Base-by-base conservation (phyloP, 2,113 vertebrate species). In the Carassius gibelio region DNA sequence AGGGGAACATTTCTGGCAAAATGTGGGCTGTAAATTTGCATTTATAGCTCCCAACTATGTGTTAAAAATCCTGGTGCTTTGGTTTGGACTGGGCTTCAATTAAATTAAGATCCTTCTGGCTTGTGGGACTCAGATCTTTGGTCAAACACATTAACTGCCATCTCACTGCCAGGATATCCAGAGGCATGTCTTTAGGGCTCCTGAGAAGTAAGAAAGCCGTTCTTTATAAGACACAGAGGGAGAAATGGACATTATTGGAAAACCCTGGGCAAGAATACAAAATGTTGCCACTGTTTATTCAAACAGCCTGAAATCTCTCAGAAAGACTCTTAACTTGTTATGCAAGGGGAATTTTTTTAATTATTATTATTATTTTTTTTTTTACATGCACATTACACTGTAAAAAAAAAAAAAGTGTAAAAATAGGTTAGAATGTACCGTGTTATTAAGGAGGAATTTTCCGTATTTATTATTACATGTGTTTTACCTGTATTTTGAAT, bases 31-130 rank as follows among this genome's bases (percentile, higher is more conserved):
- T 89, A 91, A 89, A 91, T 91, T 92, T 88, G 89, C 88, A 86
- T 89, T 91, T 91, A 90, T 90, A 88, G 87, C 90, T 90, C 87
- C 84, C 80, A 75, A 92, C 85, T 90, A 91, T 92, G 91, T 92
- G 91, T 84, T 89, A 82, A 80, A 89, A 88, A 91, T 90, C 83
- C 90, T 90, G 89, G 87, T 89, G 88, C 88, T 64, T 45, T 85
- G 85, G 78, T 61, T 87, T 84, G 75, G 81, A 85, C 77, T 71
- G 52, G 38, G 88, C 90, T 84, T 82, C 89, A 90, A 89, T 91
- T 92, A 92, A 92, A 93, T 90, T 88, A 86, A 81, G 88, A 92
- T 91, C 87, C 88, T 61, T 68, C 77, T 77, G n/a, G 81, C 83
- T 42, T 68, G 23, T 62, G 36, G 69, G 88, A 91, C 88, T 87